Conservation (phyloP, 1,140 invertebrate species). For the Drosophila repletoides region DNA sequence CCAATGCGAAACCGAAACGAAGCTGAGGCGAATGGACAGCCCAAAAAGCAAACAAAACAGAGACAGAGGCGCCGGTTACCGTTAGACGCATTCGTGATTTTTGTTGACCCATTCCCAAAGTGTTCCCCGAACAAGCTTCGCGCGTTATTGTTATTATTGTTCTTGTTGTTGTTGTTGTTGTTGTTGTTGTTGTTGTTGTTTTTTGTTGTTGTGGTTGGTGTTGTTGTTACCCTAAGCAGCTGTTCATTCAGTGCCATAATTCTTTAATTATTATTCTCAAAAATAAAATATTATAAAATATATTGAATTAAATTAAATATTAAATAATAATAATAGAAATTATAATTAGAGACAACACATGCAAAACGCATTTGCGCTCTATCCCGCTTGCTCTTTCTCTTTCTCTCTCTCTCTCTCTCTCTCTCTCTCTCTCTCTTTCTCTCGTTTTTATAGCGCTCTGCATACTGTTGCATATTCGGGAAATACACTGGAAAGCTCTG, state of each 20-base stretch:
- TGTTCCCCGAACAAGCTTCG: conserved; percentile 16
- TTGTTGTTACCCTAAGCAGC: too few relatives aligned
- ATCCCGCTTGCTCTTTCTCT: too few relatives aligned
- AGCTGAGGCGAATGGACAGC: conserved; percentile 10
- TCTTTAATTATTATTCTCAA: too few relatives aligned
- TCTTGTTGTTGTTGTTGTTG: background rate
- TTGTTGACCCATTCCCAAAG: conserved; percentile 27
- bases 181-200: background rate
- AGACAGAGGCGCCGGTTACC: conserved; percentile 20
- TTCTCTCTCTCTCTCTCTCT: background rate
- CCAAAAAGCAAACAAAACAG: conserved; percentile 44
- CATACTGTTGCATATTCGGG: conserved; percentile 21
- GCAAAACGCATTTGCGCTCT: conserved; percentile 2
- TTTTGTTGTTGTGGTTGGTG: too few relatives aligned
- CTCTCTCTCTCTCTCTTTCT: background rate
- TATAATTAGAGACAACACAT: too few relatives aligned
- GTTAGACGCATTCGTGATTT: conserved; percentile 23
- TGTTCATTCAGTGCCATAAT: too few relatives aligned
- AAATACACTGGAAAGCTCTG: conserved; percentile 17
- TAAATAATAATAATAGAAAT: too few relatives aligned
- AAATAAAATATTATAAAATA: too few relatives aligned
- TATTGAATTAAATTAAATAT: too few relatives aligned
- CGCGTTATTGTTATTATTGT: background rate
- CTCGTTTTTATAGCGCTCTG: conserved; percentile 16
- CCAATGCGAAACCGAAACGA: conserved; percentile 31